Conservation (phyloP, 2,113 vertebrate genomes). For the Pithys albifrons region DNA sequence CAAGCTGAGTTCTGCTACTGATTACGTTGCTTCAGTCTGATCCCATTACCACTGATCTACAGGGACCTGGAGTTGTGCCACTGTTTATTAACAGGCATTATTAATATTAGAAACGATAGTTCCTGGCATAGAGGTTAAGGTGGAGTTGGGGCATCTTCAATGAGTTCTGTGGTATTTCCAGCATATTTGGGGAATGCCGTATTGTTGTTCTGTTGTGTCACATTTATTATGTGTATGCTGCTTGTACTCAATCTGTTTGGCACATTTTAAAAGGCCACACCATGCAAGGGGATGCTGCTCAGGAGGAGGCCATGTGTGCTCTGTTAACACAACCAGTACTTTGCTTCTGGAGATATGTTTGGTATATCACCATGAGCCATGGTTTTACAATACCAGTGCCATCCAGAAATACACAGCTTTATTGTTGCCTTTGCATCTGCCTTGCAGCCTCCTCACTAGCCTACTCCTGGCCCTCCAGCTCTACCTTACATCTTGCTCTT, state of each 20-base stretch:
- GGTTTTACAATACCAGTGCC: neutral
- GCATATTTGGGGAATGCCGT: neutral
- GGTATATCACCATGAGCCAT: neutral
- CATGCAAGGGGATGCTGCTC: neutral
- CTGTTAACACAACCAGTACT: neutral
- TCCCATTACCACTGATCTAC: neutral
- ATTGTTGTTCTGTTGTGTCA: constrained; percentile 19
- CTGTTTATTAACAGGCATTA: constrained; percentile 3
- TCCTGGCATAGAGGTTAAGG: constrained; percentile 13
- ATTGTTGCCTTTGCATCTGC: neutral
- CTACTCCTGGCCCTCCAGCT: neutral
- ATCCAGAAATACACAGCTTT: neutral
- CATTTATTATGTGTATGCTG: neutral
- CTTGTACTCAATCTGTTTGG: neutral
- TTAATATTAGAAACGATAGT: constrained; percentile 14
- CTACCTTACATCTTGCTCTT: neutral
- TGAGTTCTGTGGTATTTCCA: neutral
- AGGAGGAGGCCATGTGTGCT: neutral
- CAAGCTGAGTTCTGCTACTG: neutral
- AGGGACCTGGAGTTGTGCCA: neutral
- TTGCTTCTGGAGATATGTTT: neutral
- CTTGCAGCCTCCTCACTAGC: neutral
- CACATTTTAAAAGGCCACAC: neutral
- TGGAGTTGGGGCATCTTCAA: neutral
- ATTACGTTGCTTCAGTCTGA: neutral